These are phyloP conservation scores for Nannoperca australis DNA, from an alignment of 2,797 vertebrate species.

Conservation along the genomic window DNA sequence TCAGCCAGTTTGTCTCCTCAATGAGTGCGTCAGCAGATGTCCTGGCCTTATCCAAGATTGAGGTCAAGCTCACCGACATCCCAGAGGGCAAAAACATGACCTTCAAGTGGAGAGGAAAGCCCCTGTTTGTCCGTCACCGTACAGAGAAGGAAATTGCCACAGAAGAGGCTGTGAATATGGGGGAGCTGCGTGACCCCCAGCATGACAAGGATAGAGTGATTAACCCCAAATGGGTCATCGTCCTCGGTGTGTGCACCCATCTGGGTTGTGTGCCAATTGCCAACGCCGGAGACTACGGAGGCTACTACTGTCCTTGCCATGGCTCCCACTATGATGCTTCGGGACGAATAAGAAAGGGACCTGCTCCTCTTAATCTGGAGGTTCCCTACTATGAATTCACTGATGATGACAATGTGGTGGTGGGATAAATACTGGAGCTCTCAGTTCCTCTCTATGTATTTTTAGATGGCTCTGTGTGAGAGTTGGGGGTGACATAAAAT, in stretches of 20 bases:
- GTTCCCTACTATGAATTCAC: conserved; percentile 90
- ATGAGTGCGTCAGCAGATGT: conserved; percentile 94
- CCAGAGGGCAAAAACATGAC: conserved; percentile 95
- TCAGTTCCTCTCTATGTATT: conserved; percentile 44
- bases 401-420: conserved; percentile 86
- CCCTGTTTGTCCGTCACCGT: conserved; percentile 93
- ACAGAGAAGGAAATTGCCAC: conserved; percentile 89
- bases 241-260: conserved; percentile 94
- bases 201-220: conserved; percentile 91
- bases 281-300: conserved; percentile 92
- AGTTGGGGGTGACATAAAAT: conserved; percentile 9
- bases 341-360: conserved; percentile 94
- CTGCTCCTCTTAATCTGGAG: conserved; percentile 93
- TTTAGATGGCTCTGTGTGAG: conserved; percentile 36
- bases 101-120: conserved; percentile 95
- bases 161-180: conserved; percentile 86
- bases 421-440: conserved; percentile 85
- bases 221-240: conserved; percentile 90
- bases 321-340: conserved; percentile 96
- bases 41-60: conserved; percentile 92
- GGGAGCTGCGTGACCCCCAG: conserved; percentile 90
- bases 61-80: conserved; percentile 92
- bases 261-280: conserved; percentile 94
- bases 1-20: conserved; percentile 90
- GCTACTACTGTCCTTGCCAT: conserved; percentile 95